Evolutionary conservation across 2,113 vertebrate species (phyloP).

Genomic region (Acanthisitta chloris): DNA sequence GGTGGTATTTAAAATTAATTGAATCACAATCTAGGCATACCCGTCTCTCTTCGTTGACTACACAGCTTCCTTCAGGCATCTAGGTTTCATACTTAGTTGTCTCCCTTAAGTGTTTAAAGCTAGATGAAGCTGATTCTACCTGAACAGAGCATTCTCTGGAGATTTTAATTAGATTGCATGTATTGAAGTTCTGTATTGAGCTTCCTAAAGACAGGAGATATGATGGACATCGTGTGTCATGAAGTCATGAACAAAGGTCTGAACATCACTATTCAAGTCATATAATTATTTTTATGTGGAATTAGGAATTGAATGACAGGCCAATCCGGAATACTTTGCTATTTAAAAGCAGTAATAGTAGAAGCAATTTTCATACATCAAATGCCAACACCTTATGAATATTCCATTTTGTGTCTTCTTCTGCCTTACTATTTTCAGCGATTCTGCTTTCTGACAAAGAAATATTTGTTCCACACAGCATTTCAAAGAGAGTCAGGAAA

Average conservation of each 20-base stretch:
- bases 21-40: neutral
- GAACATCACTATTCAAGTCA: neutral
- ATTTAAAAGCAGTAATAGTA: neutral
- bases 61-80: neutral
- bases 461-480: conserved; percentile 11
- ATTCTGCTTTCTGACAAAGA: conserved; percentile 11
- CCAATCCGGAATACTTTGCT: neutral
- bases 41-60: neutral
- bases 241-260: neutral
- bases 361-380: neutral
- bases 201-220: neutral
- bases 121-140: neutral
- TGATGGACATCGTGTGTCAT: neutral
- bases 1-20: neutral
- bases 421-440: neutral
- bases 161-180: neutral
- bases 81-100: neutral
- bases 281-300: neutral
- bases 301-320: neutral
- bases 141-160: neutral
- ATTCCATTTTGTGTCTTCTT: neutral
- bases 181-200: neutral
- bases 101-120: neutral
- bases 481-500: neutral
- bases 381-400: neutral